These are phyloP conservation scores for Terrapene triunguis DNA, from an alignment of 2,113 vertebrate species.

Conservation along the genomic window DNA sequence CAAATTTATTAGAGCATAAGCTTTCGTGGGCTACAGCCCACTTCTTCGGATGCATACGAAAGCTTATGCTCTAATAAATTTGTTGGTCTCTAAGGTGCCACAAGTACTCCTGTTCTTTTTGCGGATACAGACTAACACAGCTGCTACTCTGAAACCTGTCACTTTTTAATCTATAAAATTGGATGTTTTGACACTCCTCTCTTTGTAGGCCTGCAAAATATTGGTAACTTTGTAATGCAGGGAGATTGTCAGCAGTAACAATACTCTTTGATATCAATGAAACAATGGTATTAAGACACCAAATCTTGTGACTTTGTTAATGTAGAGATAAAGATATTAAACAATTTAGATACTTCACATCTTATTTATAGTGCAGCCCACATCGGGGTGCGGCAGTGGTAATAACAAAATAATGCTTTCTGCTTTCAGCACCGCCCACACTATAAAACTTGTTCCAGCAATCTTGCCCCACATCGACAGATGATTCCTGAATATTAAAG, in stretches of 20 bases:
- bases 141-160: no score
- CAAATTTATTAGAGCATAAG: no score
- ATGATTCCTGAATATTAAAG: not conserved
- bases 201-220: not conserved
- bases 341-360: not conserved
- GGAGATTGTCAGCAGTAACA: not conserved
- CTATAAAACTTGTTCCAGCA: not conserved
- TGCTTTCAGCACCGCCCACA: not conserved
- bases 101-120: no score
- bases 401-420: not conserved
- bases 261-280: not conserved
- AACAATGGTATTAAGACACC: accelerated
- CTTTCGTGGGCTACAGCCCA: no score
- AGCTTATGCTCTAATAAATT: no score
- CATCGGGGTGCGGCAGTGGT: not conserved
- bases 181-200: not conserved
- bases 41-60: no score
- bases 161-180: not conserved
- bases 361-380: accelerated
- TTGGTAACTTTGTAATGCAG: not conserved
- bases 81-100: no score
- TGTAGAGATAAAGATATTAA: not conserved
- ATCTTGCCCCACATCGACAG: not conserved
- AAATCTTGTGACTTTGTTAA: not conserved
- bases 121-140: no score